Evolutionary conservation across 2,797 vertebrate species (phyloP).

Genomic region (Scyliorhinus canicula): DNA sequence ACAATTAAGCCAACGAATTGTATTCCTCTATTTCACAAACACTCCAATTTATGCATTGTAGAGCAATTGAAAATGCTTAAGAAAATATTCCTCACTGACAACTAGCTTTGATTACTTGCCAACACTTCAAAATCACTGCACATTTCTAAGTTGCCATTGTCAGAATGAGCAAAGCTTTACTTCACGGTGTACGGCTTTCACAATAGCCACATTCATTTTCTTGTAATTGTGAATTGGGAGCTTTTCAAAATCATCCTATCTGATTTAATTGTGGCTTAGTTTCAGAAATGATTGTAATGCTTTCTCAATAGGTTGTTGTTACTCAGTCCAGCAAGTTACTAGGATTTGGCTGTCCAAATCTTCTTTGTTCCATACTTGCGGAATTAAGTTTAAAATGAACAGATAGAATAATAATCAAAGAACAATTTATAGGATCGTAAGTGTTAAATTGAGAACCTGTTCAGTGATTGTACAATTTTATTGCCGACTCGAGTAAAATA

Average conservation of each 20-base stretch:
- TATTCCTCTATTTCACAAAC: background rate
- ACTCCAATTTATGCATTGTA: background rate
- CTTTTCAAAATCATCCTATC: slow-evolving; percentile 71
- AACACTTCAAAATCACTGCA: background rate
- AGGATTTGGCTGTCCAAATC: slow-evolving; percentile 10
- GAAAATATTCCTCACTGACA: background rate
- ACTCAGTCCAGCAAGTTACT: slow-evolving; percentile 40
- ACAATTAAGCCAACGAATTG: background rate
- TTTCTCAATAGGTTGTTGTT: slow-evolving; percentile 42
- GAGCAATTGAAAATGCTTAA: background rate
- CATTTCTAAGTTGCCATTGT: background rate
- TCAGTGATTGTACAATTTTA: background rate
- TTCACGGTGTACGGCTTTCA: slow-evolving; percentile 47
- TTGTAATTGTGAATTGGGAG: slow-evolving; percentile 75
- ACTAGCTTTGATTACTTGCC: background rate
- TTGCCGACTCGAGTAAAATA: background rate
- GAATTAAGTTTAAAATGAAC: background rate
- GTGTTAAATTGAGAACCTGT: background rate
- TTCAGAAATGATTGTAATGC: slow-evolving; percentile 69
- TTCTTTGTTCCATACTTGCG: too few species aligned
- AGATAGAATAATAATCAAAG: background rate
- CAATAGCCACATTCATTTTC: slow-evolving; percentile 68
- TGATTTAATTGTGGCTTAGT: slow-evolving; percentile 74
- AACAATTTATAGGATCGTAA: background rate
- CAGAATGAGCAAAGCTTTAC: too few species aligned